Evolutionary conservation across 2,113 vertebrate species (phyloP), one percentile per base, ranked within the genome.

Genomic region (Onychostoma macrolepis): DNA sequence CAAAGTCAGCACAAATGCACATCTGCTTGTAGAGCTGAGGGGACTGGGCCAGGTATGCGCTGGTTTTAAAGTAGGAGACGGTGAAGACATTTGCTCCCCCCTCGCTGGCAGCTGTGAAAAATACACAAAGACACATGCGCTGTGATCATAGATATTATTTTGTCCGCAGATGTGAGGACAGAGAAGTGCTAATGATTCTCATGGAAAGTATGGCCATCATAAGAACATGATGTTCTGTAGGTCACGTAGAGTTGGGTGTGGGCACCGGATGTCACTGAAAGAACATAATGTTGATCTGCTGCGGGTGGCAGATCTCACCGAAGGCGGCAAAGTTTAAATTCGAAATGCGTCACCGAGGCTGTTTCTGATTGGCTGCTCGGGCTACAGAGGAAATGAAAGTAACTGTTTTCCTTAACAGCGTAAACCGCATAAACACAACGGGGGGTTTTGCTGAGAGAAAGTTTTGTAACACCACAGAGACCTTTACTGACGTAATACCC

Each of bases 21-120:
- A 99, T 99, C 93, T 99, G 98, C 94, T 99, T 99, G 94, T 99
- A 99, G 33, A 99, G 96, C 91, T 99, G 98, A 30, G 98, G 98
- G 36, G 98, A 99, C 94, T 99, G 98, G 92, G 98, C 98, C 92
- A 99, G 95, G 91, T 99, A 99, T 87, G 98, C 98, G 90, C 96
- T 99, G 92, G 96, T 99, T 93, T 99, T 99, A 90, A 99, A 99
- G 95, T 99, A 99, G 1, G 98, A 99, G 81, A 99, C 98, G 0
- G 98, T 99, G 93, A 99, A 99, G 84, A 99, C 98, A 87, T 99
- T 99, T 88, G 98, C 98, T 85, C 98, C 98, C 88, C 98, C 98
- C 94, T 99, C 98, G 84, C 98, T 99, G 94, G 98, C 98, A 95
- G 98, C 98, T 99, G 88, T 41, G 87, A 81, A 72, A 9, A 80